Evolutionary conservation across 2,113 vertebrate genomes (phyloP).

Genomic region (Nipponia nippon): DNA sequence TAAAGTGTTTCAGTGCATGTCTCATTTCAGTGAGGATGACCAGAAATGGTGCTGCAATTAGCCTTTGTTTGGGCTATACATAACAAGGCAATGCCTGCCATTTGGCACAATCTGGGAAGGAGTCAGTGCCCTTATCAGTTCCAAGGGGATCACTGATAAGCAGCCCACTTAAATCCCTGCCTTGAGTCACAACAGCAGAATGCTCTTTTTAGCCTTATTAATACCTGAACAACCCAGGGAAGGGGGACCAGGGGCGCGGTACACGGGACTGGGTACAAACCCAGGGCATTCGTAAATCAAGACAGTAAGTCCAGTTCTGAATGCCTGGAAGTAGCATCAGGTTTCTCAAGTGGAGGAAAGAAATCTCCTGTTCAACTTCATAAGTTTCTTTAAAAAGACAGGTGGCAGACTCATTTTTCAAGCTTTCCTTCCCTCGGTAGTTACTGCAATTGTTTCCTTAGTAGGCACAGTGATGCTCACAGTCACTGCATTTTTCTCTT

Average conservation of each 20-base stretch:
- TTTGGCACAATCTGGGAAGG: neutral
- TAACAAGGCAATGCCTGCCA: neutral
- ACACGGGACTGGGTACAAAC: neutral
- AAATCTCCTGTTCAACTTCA: neutral
- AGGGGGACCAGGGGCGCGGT: accelerated
- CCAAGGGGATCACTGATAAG: neutral
- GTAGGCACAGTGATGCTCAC: neutral
- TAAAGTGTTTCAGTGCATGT: neutral
- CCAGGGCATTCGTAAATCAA: neutral
- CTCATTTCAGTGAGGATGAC: neutral
- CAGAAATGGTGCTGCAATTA: neutral
- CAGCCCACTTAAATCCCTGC: neutral
- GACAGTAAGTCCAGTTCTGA: neutral
- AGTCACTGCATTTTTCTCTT: neutral
- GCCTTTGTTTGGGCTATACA: neutral
- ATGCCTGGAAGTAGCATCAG: neutral
- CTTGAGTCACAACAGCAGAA: neutral
- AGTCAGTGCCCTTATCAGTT: neutral
- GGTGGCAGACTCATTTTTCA: neutral
- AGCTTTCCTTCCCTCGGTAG: neutral
- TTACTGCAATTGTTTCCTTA: neutral
- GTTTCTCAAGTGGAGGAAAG: neutral
- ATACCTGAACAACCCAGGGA: neutral
- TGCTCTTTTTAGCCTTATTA: neutral
- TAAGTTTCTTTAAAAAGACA: neutral